These are phyloP conservation scores for Recurvirostra avosetta DNA, from an alignment of 2,113 vertebrate species.

Conservation along the genomic window DNA sequence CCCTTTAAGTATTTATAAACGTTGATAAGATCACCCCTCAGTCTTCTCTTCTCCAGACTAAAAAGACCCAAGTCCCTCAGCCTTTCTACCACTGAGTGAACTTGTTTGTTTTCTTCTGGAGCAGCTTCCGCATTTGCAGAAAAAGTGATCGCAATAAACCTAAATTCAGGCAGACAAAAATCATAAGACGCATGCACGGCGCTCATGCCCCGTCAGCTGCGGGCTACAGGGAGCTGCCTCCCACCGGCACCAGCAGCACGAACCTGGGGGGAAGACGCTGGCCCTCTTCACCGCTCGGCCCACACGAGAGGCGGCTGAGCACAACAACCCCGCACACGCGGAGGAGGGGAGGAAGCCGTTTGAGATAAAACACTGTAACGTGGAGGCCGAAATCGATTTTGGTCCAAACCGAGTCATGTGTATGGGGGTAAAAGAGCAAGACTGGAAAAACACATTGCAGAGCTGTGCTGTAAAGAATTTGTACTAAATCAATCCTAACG, in stretches of 20 bases:
- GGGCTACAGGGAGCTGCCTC: neutral
- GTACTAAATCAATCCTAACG: neutral
- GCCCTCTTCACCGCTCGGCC: neutral
- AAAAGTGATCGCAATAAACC: neutral
- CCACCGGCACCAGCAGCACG: neutral
- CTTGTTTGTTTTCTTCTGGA: neutral
- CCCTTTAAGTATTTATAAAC: too few relatives aligned
- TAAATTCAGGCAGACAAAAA: neutral
- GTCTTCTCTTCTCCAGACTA: too few relatives aligned
- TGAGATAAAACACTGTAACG: neutral
- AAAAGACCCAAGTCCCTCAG: too few relatives aligned
- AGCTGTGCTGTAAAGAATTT: neutral
- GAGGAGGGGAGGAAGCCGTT: neutral
- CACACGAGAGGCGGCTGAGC: neutral
- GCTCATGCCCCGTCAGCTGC: accelerated
- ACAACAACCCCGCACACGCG: neutral
- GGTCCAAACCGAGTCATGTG: neutral
- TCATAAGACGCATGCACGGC: accelerated
- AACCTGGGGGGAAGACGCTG: neutral
- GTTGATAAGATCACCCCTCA: too few relatives aligned
- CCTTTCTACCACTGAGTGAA: neutral
- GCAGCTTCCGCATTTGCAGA: neutral
- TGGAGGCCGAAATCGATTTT: neutral
- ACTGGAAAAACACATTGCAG: constrained; percentile 3
- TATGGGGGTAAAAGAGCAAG: neutral